Evolutionary conservation across 2,113 vertebrate species (phyloP).

Genomic region (Hemiscyllium ocellatum): DNA sequence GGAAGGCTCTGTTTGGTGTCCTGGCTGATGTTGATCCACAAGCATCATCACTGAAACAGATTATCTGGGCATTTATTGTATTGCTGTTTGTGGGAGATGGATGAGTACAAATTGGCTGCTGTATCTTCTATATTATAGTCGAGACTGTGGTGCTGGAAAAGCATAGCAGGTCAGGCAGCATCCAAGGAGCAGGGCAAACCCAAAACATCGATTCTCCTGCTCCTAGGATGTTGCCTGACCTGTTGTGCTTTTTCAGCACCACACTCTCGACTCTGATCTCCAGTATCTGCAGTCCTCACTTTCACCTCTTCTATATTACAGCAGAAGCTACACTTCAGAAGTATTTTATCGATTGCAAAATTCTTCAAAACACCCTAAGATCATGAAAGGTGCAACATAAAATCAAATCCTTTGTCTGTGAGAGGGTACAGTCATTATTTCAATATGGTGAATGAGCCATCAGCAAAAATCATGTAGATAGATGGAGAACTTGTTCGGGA

Average conservation of each 20-base stretch:
- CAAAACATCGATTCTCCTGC: too few relatives aligned
- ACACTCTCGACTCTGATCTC: too few relatives aligned
- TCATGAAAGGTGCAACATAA: background rate
- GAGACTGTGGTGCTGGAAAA: too few relatives aligned
- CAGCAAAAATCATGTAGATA: background rate
- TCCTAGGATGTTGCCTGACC: too few relatives aligned
- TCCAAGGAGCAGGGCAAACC: too few relatives aligned
- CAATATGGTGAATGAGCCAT: background rate
- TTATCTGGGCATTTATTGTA: background rate
- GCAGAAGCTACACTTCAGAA: background rate
- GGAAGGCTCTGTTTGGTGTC: background rate
- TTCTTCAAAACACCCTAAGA: background rate
- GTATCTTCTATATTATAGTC: background rate
- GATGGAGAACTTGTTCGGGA: background rate
- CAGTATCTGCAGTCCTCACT: too few relatives aligned
- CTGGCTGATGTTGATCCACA: background rate
- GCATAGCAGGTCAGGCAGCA: too few relatives aligned
- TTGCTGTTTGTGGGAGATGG: background rate
- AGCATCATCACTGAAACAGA: background rate
- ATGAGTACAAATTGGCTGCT: background rate
- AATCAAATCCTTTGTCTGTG: background rate
- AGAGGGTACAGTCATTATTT: background rate
- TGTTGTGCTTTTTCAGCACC: too few relatives aligned
- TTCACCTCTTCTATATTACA: background rate
- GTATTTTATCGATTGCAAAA: background rate